Base-by-base conservation (phyloP, 1,140 invertebrate species). In the Tetramorium parvispinum region DNA sequence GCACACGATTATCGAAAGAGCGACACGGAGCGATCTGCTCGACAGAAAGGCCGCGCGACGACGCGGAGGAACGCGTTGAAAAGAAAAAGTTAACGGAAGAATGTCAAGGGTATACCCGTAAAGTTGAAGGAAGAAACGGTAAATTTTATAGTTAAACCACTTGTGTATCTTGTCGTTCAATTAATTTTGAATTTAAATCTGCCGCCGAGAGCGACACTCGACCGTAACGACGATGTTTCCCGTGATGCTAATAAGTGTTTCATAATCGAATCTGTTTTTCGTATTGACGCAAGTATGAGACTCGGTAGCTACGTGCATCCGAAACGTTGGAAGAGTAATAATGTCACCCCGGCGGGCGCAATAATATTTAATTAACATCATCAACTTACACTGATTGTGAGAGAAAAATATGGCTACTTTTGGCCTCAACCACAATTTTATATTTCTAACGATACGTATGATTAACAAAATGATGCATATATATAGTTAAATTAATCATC, bases 1-100 rank as follows among this genome's bases (percentile, higher is more conserved):
- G 27, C 66, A 61, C 24, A 49, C n/a, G 66, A 59, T 13, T 59
- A 73, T 83, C 53, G 53, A 57, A 82, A 37, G 37, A 51, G 59
- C 61, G 32, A 32, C 3, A 32, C 6, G 24, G 6, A 46, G 11
- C 21, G 21, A 13, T 27, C 13, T n/a, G 11, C 8, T 1, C 37
- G 13, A 21, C 13, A 3, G 4, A 18, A n/a, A 55, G 32, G 6
- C 24, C 4, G 46, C 1, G n/a, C n/a, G n/a, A n/a, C n/a, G 53
- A 27, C 16, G 16, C 51, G 10, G 10, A 21, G 70, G 5, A 24
- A 46, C n/a, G 10, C n/a, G n/a, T 21, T 13, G 13, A 66, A 66
- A 40, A 13, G 8, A 24, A 27, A 57, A 57, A 63, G 59, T 32
- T 6, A 32, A 40, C 55, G 32, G 4, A 55, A 43, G 16, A 70